A percentile compares a stretch with the other conserved stretches of the same genome.
These are phyloP conservation scores for Liolophura sinensis DNA, from an alignment of 1,140 invertebrate species.

Conservation along the genomic window DNA sequence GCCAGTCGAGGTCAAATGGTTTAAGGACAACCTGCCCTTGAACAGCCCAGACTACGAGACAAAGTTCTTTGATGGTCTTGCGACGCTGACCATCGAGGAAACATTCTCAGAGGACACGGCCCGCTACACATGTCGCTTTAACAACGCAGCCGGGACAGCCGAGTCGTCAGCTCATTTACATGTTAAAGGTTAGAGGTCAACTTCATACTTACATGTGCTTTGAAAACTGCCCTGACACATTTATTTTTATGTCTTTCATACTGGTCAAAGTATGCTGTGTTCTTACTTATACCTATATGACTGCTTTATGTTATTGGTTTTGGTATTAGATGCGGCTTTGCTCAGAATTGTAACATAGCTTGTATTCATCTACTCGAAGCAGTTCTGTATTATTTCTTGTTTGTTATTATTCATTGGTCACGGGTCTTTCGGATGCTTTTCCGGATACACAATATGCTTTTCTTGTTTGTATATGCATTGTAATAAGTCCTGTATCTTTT, in stretches of 20 bases:
- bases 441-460: no score
- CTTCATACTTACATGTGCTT: neutral
- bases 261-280: no score
- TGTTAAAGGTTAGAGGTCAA: slow-evolving; percentile 68
- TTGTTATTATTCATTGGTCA: no score
- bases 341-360: no score
- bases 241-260: slow-evolving; percentile 5
- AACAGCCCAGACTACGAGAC: slow-evolving; percentile 73
- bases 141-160: slow-evolving; percentile 69
- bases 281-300: neutral
- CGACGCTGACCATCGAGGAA: slow-evolving; percentile 74
- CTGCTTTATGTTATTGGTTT: no score
- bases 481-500: no score
- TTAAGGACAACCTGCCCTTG: slow-evolving; percentile 82
- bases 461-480: no score
- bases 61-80: slow-evolving; percentile 56
- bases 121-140: slow-evolving; percentile 74
- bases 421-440: no score
- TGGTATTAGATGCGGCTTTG: no score
- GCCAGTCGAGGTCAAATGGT: slow-evolving; percentile 79
- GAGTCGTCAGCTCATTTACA: slow-evolving; percentile 75
- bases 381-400: no score
- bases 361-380: no score
- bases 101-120: slow-evolving; percentile 83
- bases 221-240: neutral